These are phyloP conservation scores for Peromyscus attwateri DNA, from an alignment of 2,797 vertebrate genomes.

Conservation along the genomic window DNA sequence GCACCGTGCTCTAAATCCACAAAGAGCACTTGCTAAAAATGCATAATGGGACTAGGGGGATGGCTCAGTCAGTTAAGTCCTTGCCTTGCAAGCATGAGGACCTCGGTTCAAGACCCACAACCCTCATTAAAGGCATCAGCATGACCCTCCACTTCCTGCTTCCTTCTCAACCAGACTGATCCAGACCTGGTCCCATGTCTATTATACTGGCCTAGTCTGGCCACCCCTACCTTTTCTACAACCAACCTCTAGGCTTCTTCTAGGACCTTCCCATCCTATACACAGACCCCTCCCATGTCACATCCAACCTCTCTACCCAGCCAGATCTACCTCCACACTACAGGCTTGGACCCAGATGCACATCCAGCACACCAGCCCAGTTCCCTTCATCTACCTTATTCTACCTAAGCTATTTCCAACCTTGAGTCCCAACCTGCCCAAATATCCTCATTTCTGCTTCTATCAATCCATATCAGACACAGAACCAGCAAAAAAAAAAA, in stretches of 20 bases:
- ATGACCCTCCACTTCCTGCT: not conserved
- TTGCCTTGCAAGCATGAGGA: not conserved
- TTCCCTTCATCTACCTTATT: not conserved
- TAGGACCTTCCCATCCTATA: not conserved
- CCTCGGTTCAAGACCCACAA: not conserved
- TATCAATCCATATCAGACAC: not conserved
- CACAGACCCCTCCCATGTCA: not conserved
- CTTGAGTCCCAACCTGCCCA: not conserved
- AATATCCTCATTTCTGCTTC: not conserved
- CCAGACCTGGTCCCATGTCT: not conserved
- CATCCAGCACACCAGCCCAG: not conserved
- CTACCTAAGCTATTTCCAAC: not conserved
- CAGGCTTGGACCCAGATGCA: not conserved
- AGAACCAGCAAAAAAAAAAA: not conserved
- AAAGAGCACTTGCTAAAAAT: constrained; percentile 10
- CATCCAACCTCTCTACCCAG: not conserved
- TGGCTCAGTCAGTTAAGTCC: not conserved
- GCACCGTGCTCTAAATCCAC: not conserved
- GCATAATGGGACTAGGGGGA: not conserved
- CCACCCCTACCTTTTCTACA: no score
- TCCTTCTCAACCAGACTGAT: not conserved
- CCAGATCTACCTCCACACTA: not conserved
- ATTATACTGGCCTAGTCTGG: not conserved
- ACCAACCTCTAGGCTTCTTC: not conserved
- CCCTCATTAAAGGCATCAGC: not conserved